Evolutionary conservation across 2,888 invertebrate genomes (phyloP).

Genomic region (Leptinotarsa rubiginosa): DNA sequence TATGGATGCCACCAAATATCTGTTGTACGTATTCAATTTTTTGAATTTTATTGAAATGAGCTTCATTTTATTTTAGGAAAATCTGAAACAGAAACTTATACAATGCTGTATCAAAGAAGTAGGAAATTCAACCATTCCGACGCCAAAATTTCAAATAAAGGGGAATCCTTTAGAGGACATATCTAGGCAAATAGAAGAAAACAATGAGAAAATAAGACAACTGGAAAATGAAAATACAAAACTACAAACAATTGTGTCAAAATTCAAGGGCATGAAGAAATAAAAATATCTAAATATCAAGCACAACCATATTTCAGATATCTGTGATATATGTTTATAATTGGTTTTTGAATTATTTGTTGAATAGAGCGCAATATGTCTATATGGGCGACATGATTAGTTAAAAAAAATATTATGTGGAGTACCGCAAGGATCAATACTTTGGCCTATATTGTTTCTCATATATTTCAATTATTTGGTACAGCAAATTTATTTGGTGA

Average conservation of each 20-base stretch:
- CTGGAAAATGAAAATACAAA: slow-evolving; percentile 48
- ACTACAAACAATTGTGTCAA: slow-evolving; percentile 42
- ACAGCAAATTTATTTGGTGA: no score
- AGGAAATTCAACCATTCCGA: background rate
- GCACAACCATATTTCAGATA: background rate
- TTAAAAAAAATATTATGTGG: no score
- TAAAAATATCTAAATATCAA: slow-evolving; percentile 12
- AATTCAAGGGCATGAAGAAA: slow-evolving; percentile 42
- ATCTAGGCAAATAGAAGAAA: slow-evolving; percentile 49
- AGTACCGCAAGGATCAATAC: no score
- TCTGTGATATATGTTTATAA: background rate
- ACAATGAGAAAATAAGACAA: slow-evolving; percentile 46
- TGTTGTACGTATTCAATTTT: background rate
- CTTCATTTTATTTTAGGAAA: slow-evolving; percentile 32
- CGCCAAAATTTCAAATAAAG: slow-evolving; percentile 40
- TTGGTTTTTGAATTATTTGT: no score
- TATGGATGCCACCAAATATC: background rate
- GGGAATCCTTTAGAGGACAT: slow-evolving; percentile 53
- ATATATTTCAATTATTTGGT: no score
- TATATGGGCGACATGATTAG: no score
- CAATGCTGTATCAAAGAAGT: slow-evolving; percentile 15
- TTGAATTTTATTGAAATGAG: no score
- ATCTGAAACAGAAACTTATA: slow-evolving; percentile 23
- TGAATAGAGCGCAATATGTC: no score
- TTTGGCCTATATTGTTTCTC: no score